Conservation (phyloP, 2,113 vertebrate species). For the Pteruthius melanotis region DNA sequence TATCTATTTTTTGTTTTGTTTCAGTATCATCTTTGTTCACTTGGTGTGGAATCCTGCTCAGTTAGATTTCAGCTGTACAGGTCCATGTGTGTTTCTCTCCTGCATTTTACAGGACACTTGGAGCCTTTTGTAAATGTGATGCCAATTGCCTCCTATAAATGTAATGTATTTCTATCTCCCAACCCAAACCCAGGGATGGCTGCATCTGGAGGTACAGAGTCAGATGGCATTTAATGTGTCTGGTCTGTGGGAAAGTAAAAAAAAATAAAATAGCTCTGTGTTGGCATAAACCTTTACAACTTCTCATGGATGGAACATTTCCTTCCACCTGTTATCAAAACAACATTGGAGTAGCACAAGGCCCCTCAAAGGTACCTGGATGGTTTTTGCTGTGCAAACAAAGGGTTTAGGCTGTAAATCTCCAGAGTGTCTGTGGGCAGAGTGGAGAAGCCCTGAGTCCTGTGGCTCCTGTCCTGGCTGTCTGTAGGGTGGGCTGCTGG, state of each 20-base stretch:
- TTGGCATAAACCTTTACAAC: background rate
- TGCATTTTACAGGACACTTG: background rate
- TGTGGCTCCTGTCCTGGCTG: background rate
- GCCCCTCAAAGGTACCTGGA: background rate
- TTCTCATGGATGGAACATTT: background rate
- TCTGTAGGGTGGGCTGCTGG: background rate
- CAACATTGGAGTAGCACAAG: background rate
- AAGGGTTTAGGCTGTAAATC: background rate
- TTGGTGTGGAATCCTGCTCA: background rate
- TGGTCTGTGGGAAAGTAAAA: background rate
- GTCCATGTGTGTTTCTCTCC: background rate
- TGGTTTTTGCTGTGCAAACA: background rate
- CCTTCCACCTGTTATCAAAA: background rate
- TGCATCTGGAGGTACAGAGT: background rate
- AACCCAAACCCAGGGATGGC: background rate
- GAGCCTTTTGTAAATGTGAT: background rate
- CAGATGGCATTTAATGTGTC: background rate
- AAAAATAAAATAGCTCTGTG: background rate
- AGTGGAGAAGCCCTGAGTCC: background rate
- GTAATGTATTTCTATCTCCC: background rate
- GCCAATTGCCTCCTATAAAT: background rate
- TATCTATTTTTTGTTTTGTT: too few species aligned
- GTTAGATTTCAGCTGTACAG: background rate
- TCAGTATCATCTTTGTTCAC: background rate
- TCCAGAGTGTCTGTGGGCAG: background rate